These are phyloP conservation scores for Myotis pilosus DNA, from an alignment of 2,797 vertebrate species.

Conservation along the genomic window DNA sequence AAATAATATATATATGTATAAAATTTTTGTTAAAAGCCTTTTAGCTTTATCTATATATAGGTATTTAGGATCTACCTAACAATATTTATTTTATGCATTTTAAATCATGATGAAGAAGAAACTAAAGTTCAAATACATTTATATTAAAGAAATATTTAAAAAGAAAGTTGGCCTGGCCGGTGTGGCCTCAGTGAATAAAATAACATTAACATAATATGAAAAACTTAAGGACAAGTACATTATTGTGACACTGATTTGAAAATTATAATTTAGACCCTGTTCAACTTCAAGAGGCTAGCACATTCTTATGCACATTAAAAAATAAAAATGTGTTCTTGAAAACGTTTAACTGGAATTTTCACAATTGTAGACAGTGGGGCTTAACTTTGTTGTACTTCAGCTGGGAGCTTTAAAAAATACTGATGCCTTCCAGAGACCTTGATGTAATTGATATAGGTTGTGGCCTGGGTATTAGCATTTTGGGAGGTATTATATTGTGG, in stretches of 20 bases:
- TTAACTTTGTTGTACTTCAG: neutral
- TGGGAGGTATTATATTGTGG: neutral
- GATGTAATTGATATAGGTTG: neutral
- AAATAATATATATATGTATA: neutral
- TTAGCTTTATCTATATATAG: neutral
- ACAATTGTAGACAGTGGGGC: neutral
- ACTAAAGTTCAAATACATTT: neutral
- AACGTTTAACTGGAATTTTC: neutral
- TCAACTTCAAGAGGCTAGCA: neutral
- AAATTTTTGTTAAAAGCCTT: slow-evolving; percentile 4
- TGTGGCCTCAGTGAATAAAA: neutral
- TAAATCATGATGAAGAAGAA: neutral
- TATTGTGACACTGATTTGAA: slow-evolving; percentile 22
- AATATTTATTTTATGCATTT: slow-evolving; percentile 15
- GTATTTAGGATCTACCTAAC: neutral
- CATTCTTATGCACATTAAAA: neutral
- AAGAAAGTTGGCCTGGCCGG: neutral
- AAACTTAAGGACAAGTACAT: neutral
- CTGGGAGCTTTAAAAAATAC: neutral
- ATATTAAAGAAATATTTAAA: neutral
- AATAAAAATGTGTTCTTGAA: neutral
- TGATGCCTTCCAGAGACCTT: neutral
- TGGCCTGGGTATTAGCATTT: neutral
- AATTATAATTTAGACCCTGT: neutral
- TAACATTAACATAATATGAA: neutral